Conservation (phyloP, 1,140 invertebrate genomes). For the Pogonomyrmex californicus region DNA sequence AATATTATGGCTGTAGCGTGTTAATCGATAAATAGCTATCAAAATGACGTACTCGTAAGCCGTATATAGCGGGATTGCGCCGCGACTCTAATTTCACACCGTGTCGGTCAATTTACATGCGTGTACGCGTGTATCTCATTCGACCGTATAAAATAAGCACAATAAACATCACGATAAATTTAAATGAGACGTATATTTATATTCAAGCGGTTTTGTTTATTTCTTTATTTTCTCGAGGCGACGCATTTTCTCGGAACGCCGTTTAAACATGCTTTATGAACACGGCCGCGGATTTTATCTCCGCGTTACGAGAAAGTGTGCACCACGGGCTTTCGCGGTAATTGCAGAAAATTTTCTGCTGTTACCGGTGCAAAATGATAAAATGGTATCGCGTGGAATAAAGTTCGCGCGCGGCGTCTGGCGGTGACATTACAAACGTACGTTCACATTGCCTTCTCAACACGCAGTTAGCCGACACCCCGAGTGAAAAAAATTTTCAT, state of each 20-base stretch:
- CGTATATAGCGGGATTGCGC: not conserved
- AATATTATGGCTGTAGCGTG: not conserved
- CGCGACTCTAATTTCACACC: conserved; percentile 22
- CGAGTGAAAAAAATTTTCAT: too few species aligned
- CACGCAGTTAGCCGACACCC: conserved; percentile 26
- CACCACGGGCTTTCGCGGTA: not conserved
- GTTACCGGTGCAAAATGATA: conserved; percentile 49
- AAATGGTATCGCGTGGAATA: conserved; percentile 48
- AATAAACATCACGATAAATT: conserved; percentile 71
- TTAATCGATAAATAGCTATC: conserved; percentile 40
- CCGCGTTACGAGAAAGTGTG: conserved; percentile 21
- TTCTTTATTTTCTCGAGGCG: conserved; percentile 65
- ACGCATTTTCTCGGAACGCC: conserved; percentile 40
- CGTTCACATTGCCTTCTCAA: conserved; percentile 35
- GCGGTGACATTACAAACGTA: conserved; percentile 49
- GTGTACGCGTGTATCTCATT: not conserved
- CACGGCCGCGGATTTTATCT: conserved; percentile 62
- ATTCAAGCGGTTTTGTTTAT: conserved; percentile 64
- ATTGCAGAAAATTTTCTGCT: conserved; percentile 61
- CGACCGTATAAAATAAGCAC: conserved; percentile 48
- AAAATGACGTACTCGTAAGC: conserved; percentile 12
- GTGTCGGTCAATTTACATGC: conserved; percentile 15
- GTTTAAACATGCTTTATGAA: conserved; percentile 73
- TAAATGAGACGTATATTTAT: conserved; percentile 64
- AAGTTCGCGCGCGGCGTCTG: conserved; percentile 55